phyloP scores from a whole-genome alignment of 2,888 invertebrate genomes.

The Hypena proboscidalis region DNA sequence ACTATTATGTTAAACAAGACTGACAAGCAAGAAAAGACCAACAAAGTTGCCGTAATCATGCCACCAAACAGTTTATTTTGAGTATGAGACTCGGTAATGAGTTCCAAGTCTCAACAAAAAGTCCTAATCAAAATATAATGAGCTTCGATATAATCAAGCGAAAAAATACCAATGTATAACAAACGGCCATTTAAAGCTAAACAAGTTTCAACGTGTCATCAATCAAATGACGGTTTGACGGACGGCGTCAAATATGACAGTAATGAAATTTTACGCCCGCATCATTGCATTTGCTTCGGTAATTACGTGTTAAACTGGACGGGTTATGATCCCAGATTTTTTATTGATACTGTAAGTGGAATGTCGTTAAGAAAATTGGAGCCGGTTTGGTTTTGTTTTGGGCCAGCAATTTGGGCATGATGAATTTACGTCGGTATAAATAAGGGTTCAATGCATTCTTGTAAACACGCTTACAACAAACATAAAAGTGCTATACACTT shows the following conservation, averaged over 20 bases:
- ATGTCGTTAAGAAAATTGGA: conserved; percentile 35
- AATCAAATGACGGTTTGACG: conserved; percentile 70
- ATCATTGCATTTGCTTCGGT: conserved; percentile 59
- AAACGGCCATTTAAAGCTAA: conserved; percentile 69
- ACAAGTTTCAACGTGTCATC: conserved; percentile 67
- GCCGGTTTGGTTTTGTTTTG: conserved; percentile 15
- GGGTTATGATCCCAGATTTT: conserved; percentile 38
- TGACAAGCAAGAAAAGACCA: no score
- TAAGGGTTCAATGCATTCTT: no score
- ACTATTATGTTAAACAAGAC: no score
- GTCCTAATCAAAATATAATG: conserved; percentile 38
- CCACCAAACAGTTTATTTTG: no score
- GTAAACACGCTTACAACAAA: no score
- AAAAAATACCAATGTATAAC: conserved; percentile 62
- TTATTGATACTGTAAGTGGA: conserved; percentile 34
- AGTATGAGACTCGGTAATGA: no score
- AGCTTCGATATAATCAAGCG: conserved; percentile 38
- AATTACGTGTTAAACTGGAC: conserved; percentile 48
- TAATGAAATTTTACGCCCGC: conserved; percentile 78
- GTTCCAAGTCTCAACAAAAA: conserved; percentile 23
- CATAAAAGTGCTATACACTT: no score
- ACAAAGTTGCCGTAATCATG: no score
- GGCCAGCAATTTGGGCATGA: not conserved
- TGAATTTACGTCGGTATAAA: conserved; percentile 6
- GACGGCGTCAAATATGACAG: conserved; percentile 64